Evolutionary conservation across 2,113 vertebrate genomes (phyloP).

Genomic region (Peromyscus maniculatus): DNA sequence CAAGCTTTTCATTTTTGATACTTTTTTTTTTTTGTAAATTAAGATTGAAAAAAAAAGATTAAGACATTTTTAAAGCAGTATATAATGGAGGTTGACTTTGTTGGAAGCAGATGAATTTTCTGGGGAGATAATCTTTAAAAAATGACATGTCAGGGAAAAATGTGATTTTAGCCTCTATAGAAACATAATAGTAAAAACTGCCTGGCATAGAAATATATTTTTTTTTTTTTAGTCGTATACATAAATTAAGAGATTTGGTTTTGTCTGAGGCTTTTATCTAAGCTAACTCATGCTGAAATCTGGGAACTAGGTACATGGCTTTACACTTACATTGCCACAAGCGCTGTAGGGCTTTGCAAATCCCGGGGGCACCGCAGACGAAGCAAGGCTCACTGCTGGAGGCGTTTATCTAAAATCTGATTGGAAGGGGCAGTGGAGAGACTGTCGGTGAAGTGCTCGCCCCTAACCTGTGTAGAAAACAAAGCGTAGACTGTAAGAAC

Average conservation of each 20-base stretch:
- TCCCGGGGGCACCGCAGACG: background rate
- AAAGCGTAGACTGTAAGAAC: background rate
- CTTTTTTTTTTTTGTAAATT: constrained; percentile 7
- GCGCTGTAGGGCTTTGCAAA: background rate
- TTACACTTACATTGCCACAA: background rate
- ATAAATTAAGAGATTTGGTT: background rate
- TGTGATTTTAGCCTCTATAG: constrained; percentile 10
- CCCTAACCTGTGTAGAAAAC: background rate
- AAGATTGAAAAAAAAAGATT: constrained; percentile 20
- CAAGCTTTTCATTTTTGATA: background rate
- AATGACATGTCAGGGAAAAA: background rate
- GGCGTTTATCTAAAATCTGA: background rate
- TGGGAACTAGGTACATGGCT: background rate
- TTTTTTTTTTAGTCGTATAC: background rate
- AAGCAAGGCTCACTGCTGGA: background rate
- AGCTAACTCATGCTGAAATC: background rate
- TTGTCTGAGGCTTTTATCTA: background rate
- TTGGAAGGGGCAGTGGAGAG: background rate
- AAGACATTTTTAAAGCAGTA: constrained; percentile 32
- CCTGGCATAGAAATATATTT: background rate
- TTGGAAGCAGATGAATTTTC: constrained; percentile 52
- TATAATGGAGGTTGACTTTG: constrained; percentile 45
- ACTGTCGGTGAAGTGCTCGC: background rate
- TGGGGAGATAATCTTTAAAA: constrained; percentile 30
- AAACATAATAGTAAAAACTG: constrained; percentile 13